Base-by-base conservation (phyloP, 1,140 invertebrate species). In the Drosophila mayri region DNA sequence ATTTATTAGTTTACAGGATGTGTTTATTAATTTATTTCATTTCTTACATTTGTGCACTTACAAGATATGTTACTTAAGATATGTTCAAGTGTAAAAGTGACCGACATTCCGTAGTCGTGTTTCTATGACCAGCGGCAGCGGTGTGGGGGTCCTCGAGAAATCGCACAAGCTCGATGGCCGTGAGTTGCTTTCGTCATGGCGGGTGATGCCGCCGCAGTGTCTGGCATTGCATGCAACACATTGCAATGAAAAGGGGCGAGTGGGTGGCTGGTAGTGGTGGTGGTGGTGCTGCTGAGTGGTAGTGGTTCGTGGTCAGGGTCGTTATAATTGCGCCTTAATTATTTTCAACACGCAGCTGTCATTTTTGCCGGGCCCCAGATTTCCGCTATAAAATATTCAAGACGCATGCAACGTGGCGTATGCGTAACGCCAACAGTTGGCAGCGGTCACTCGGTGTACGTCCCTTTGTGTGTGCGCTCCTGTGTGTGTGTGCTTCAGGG, bases 321-420 rank as follows among this genome's bases (percentile, higher is more conserved):
- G 64, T 81, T 79, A 75, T 79, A 83, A 88, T 68, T 57, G 66
- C 66, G 40, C 47, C 52, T 47, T 88, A 87, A 87, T 87, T 85
- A 87, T 78, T 87, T 79, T 65, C 60, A 67, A 74, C 83, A 87
- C 83, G 84, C 79, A 88, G 76, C 84, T 87, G 84, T 87, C 80
- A 83, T 76, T 86, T 76, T 79, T 72, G 80, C 58, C 52, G 71
- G 76, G 37, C 65, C 44, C 41, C 47, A 32, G 60, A 66, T 54
- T 68, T 88, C 70, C 70, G n/a, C 46, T 54, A 77, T 87, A 54
- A 76, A 88, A 80, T 70, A 80, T 87, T 87, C 52, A 87, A 63
- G 47, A 73, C 40, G 55, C 66, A 76, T 88, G 84, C 84, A 83
- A 80, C 72, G 63, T 50, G 75, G 62, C 72, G 81, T 77, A 79